These are phyloP conservation scores for Bombus terrestris DNA, from an alignment of 1,140 invertebrate genomes.

Conservation along the genomic window DNA sequence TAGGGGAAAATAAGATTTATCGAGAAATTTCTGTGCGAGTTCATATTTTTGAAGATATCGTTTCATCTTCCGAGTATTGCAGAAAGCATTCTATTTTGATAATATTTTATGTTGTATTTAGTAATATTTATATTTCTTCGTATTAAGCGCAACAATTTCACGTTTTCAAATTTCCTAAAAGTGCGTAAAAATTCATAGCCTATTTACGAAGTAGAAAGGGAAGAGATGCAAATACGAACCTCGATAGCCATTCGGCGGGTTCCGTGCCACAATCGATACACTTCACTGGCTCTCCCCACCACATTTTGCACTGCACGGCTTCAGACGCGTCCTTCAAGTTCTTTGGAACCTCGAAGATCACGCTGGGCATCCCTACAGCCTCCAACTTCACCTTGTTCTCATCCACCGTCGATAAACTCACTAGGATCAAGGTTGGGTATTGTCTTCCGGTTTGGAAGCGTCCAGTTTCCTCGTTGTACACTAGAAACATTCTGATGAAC, in stretches of 20 bases:
- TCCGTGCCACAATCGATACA: conserved; percentile 79
- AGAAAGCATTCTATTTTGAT: too few relatives aligned
- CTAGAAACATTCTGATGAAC: conserved; percentile 74
- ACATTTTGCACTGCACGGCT: conserved; percentile 69
- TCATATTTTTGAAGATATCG: too few relatives aligned
- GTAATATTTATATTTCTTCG: too few relatives aligned
- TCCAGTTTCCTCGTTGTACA: conserved; percentile 72
- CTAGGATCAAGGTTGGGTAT: conserved; percentile 72
- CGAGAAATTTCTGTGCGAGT: too few relatives aligned
- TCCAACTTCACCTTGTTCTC: conserved; percentile 71
- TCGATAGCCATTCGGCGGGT: conserved; percentile 77
- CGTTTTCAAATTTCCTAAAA: too few relatives aligned
- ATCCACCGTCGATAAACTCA: conserved; percentile 65
- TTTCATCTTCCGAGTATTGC: too few relatives aligned
- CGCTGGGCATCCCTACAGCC: conserved; percentile 70
- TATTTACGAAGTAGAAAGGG: too few relatives aligned
- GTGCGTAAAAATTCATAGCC: too few relatives aligned
- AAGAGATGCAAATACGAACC: conserved; percentile 43
- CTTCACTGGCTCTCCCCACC: conserved; percentile 72
- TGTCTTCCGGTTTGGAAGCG: conserved; percentile 73
- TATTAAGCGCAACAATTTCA: too few relatives aligned
- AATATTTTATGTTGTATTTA: too few relatives aligned
- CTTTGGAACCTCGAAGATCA: conserved; percentile 68
- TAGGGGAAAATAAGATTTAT: too few relatives aligned
- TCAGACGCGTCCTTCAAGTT: conserved; percentile 20